Conservation (phyloP, 2,113 vertebrate genomes). For the Peromyscus maniculatus region DNA sequence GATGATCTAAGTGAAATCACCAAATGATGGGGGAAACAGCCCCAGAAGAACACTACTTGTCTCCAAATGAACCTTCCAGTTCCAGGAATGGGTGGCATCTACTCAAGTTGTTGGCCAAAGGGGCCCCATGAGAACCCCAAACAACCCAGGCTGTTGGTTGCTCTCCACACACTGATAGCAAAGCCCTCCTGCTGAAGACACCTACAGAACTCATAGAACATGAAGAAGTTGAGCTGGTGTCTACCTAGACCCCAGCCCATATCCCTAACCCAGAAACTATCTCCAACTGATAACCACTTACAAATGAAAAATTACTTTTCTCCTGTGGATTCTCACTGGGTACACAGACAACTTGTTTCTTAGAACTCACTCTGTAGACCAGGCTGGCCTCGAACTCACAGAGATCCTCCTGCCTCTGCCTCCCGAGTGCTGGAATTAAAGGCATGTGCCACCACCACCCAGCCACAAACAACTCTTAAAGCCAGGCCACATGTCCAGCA, state of each 20-base stretch:
- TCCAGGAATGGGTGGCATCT: not conserved
- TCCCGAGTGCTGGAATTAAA: too few relatives aligned
- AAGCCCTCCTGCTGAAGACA: not conserved
- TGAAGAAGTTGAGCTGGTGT: too few relatives aligned
- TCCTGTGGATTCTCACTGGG: not conserved
- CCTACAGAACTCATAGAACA: not conserved
- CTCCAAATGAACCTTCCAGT: not conserved
- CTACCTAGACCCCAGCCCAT: not conserved
- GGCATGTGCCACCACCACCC: too few relatives aligned
- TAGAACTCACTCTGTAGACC: too few relatives aligned
- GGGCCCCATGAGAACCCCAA: not conserved
- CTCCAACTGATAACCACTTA: not conserved
- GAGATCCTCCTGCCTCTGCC: too few relatives aligned
- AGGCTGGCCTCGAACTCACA: too few relatives aligned
- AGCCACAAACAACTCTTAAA: not conserved
- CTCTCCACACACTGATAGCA: not conserved
- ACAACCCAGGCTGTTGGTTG: not conserved
- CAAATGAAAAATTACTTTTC: not conserved
- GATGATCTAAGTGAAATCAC: not conserved
- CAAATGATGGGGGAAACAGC: not conserved
- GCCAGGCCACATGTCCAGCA: not conserved
- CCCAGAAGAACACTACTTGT: not conserved
- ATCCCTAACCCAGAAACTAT: not conserved
- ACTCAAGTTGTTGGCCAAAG: not conserved
- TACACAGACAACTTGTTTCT: not conserved